phyloP scores from a whole-genome alignment of 2,888 invertebrate species.

The Lasioglossum vierecki region DNA sequence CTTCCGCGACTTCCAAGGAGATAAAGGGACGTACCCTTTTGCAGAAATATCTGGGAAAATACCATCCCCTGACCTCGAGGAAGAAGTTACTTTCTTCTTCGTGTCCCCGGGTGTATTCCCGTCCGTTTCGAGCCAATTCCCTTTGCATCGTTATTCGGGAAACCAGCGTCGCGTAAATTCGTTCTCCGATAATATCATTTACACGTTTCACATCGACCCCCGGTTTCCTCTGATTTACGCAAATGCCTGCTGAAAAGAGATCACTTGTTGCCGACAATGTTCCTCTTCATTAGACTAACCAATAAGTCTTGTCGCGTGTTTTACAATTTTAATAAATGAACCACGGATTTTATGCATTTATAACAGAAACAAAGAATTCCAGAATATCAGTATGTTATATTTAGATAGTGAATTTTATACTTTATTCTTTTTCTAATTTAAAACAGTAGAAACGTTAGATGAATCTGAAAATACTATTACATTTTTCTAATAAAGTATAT shows the following conservation, averaged over 20 bases:
- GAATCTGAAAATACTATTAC: too few species aligned
- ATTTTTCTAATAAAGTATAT: too few species aligned
- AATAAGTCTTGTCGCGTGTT: neutral
- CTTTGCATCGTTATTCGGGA: constrained; percentile 3
- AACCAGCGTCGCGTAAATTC: constrained; percentile 30
- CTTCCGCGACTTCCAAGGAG: constrained; percentile 32
- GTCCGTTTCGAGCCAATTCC: constrained; percentile 15
- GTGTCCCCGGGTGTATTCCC: neutral
- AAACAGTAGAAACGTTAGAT: too few species aligned
- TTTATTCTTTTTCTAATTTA: too few species aligned
- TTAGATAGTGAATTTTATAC: too few species aligned
- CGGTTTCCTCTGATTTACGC: neutral
- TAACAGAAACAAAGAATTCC: neutral
- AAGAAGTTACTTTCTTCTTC: constrained; percentile 40
- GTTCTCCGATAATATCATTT: constrained; percentile 29
- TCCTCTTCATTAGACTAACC: neutral
- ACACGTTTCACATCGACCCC: neutral
- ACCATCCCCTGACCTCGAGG: constrained; percentile 38
- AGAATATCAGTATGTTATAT: neutral
- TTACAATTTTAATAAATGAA: neutral
- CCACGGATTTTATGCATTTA: neutral
- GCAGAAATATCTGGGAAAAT: constrained; percentile 46
- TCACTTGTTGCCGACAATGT: neutral
- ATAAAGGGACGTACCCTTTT: constrained; percentile 29
- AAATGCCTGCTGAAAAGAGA: neutral